Percentiles rank a stretch among this genome's conserved stretches.
phyloP scores from a whole-genome alignment of 2,888 invertebrate genomes.

The Yponomeuta cagnagella region DNA sequence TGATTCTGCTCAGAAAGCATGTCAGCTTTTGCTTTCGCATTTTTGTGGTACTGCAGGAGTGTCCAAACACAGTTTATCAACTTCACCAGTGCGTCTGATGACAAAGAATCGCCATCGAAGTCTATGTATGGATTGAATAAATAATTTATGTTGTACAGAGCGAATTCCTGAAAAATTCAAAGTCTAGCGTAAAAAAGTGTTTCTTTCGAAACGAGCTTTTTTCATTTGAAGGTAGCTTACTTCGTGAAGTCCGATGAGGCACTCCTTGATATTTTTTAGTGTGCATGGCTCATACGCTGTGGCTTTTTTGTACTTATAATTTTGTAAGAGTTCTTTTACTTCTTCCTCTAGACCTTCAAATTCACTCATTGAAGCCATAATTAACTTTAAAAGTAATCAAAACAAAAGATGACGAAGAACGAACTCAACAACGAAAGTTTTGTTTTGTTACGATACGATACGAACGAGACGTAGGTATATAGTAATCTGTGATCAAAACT shows the following conservation, averaged over 20 bases:
- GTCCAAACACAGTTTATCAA: constrained; percentile 60
- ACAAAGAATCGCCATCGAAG: constrained; percentile 36
- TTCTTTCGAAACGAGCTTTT: neutral
- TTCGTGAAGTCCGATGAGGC: constrained; percentile 59
- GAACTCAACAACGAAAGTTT: constrained; percentile 5
- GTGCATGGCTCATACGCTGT: constrained; percentile 62
- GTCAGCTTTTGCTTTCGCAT: constrained; percentile 42
- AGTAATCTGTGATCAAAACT: too few relatives aligned
- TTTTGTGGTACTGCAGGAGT: constrained; percentile 52
- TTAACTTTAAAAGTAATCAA: constrained; percentile 18
- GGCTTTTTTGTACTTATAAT: constrained; percentile 60
- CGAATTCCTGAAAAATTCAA: constrained; percentile 45
- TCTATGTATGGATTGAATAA: constrained; percentile 61
- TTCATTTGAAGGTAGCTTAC: constrained; percentile 28
- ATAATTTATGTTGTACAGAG: constrained; percentile 53
- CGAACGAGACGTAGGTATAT: too few relatives aligned
- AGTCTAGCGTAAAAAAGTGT: neutral
- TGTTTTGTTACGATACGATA: neutral
- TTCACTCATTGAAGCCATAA: constrained; percentile 28
- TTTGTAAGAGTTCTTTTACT: constrained; percentile 59
- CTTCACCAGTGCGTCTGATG: constrained; percentile 47
- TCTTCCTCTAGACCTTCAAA: constrained; percentile 50
- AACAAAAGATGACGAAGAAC: constrained; percentile 9
- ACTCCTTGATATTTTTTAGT: constrained; percentile 51
- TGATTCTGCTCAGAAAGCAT: constrained; percentile 52